These are phyloP conservation scores for Poecilia picta DNA, from an alignment of 2,797 vertebrate species.

Conservation along the genomic window DNA sequence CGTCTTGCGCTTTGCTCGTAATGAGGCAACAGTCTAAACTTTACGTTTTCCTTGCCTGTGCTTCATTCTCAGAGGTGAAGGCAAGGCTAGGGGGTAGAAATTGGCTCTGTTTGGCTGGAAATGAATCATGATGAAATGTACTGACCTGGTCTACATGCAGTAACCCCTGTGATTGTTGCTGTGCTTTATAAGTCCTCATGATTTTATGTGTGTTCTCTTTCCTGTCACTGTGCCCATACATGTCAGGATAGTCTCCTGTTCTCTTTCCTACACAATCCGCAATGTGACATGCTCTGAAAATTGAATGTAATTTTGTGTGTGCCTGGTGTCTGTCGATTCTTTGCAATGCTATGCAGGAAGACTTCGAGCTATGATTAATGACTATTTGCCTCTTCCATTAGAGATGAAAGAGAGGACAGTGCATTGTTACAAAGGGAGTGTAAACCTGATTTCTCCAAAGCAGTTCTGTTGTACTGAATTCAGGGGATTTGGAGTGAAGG, in stretches of 20 bases:
- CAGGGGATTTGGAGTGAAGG: conserved; percentile 54
- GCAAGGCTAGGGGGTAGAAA: conserved; percentile 75
- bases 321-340: conserved; percentile 35
- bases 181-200: background rate
- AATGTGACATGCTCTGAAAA: conserved; percentile 29
- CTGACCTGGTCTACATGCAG: conserved; percentile 41
- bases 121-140: conserved; percentile 70
- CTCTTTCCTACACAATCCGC: conserved; percentile 3
- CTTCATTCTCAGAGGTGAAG: conserved; percentile 63
- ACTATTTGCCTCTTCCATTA: conserved; percentile 61
- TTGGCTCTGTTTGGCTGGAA: conserved; percentile 75
- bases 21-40: conserved; percentile 63
- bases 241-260: conserved; percentile 16
- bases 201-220: background rate
- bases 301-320: conserved; percentile 62
- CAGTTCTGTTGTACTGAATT: conserved; percentile 58
- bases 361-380: conserved; percentile 67
- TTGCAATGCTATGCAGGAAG: conserved; percentile 43
- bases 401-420: conserved; percentile 52
- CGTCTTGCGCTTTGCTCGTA: conserved; percentile 64
- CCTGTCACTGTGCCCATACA: background rate
- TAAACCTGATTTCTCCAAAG: conserved; percentile 51
- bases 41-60: conserved; percentile 59
- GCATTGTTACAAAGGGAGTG: conserved; percentile 37
- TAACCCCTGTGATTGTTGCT: conserved; percentile 23